Conservation (phyloP, 2,797 vertebrate genomes). For the Aphelocoma californica region DNA sequence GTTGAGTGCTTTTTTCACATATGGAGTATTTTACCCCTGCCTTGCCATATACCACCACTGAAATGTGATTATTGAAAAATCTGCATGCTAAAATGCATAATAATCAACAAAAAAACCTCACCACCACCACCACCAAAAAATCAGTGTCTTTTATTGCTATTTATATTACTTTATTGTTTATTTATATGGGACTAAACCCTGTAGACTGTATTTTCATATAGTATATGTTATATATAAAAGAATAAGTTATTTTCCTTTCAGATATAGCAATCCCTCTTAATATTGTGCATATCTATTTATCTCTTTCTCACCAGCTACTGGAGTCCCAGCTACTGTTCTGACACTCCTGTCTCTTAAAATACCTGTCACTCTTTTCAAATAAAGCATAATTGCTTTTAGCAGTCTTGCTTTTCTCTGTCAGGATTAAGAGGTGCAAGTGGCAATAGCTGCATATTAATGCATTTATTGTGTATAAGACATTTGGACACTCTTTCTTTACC, state of each 20-base stretch:
- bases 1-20: conserved; percentile 6
- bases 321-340: not conserved
- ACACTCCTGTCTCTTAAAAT: not conserved
- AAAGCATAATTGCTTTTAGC: not conserved
- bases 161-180: not conserved
- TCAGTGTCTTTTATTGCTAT: not conserved
- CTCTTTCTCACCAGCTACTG: not conserved
- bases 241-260: not conserved
- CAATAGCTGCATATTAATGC: conserved; percentile 29
- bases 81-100: not conserved
- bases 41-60: not conserved
- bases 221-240: not conserved
- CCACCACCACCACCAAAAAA: not conserved
- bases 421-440: not conserved
- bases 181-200: not conserved
- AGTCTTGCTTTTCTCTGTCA: not conserved
- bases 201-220: not conserved
- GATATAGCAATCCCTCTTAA: not conserved
- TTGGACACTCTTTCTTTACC: conserved; percentile 47
- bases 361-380: not conserved
- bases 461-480: conserved; percentile 15
- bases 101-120: not conserved
- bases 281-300: not conserved
- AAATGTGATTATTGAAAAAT: not conserved
- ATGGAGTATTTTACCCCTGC: not conserved